Evolutionary conservation across 1,140 invertebrate genomes (phyloP), one percentile per base, ranked within the genome.

Genomic region (Formica selysi): DNA sequence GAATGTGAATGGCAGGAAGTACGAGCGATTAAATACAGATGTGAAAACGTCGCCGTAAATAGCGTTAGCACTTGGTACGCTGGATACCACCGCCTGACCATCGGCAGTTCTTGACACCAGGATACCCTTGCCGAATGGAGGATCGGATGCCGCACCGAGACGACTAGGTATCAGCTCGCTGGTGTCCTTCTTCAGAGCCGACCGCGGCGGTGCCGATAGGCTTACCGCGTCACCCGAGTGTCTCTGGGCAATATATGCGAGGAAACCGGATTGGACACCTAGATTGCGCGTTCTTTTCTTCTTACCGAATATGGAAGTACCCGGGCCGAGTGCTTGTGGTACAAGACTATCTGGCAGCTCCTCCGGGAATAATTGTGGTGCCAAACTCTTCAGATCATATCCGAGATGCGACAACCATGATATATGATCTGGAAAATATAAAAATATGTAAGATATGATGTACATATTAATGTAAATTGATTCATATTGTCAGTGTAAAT

Each of bases 41-140:
- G 98, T 98, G 91, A 99, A 98, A 0, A 99, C 98, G 93, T 99
- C 98, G n/a, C 97, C 96, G 91, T 98, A 98, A 88, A 98, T 98
- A 19, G 98, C 96, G 93, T 98, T 98, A 0, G 98, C 98, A 0
- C 97, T 97, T 8, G 98, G 98, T 2, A 98, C 98, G 87, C 98
- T 97, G 2, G 97, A 98, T 1, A 98, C 97, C 2, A 98, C 97
- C 1, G 98, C 98, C 89, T 97, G 97, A 0, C 97, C 97, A 32
- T 97, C 97, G 3, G 96, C 94, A 6, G 97, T 97, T 57, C 97
- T 96, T 0, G 98, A 98, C 0, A 99, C 97, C 0, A 99, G 95
- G 78, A 99, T 98, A 7, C 98, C 98, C 92, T 97, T 97, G n/a
- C 98, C 98, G 86, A 99, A 98, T 0, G 98, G 98, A 26, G 98